phyloP scores from a whole-genome alignment of 2,797 vertebrate species.

The Tokudaia muenninki region DNA sequence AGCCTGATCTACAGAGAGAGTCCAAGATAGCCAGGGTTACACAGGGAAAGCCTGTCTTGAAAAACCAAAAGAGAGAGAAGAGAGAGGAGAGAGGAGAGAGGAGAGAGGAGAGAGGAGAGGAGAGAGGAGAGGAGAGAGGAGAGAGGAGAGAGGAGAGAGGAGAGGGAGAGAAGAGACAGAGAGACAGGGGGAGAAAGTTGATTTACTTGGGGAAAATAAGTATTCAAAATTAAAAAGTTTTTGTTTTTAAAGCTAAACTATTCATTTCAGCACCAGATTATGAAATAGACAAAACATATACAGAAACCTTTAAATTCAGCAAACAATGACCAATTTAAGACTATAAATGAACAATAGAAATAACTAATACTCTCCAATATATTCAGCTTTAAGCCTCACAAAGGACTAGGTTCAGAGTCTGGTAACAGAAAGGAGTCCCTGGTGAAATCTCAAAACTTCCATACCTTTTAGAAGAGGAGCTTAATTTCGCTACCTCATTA shows the following conservation, averaged over 20 bases:
- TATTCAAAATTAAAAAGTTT: conserved; percentile 53
- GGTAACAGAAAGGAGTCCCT: background rate
- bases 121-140: no score
- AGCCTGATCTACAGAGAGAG: background rate
- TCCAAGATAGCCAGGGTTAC: background rate
- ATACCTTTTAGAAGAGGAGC: conserved; percentile 25
- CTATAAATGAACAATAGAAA: background rate
- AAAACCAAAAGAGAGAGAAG: background rate
- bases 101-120: fast-evolving
- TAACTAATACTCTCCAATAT: conserved; percentile 32
- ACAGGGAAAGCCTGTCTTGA: background rate
- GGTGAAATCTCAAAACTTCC: conserved; percentile 40
- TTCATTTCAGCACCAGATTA: conserved; percentile 28
- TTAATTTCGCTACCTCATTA: conserved; percentile 6
- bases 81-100: background rate
- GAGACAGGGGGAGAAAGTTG: background rate
- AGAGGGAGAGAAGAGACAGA: no score
- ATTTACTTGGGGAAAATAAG: conserved; percentile 24
- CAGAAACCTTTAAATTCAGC: background rate
- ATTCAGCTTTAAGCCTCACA: background rate
- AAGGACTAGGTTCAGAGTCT: conserved; percentile 36
- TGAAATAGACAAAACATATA: background rate
- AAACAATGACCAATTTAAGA: conserved; percentile 40
- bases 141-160: background rate
- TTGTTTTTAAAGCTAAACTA: conserved; percentile 40